Percentiles rank a stretch among this genome's conserved stretches.
Evolutionary conservation across 2,797 vertebrate species (phyloP).

Genomic region (Buphagus erythrorhynchus): DNA sequence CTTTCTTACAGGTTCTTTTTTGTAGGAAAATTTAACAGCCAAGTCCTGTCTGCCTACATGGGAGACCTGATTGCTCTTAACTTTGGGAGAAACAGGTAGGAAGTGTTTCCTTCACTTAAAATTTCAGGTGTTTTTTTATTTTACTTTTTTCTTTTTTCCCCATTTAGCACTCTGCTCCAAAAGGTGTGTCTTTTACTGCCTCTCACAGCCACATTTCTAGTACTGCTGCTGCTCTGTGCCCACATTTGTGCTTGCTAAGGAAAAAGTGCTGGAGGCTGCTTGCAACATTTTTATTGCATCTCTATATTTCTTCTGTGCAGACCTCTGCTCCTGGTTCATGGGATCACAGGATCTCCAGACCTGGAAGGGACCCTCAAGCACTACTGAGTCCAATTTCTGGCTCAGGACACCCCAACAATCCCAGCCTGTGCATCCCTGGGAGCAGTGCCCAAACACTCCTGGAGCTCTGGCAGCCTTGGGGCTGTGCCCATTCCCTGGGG

Average conservation of each 20-base stretch:
- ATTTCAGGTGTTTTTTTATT: not conserved
- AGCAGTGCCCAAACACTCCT: accelerated
- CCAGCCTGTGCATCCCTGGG: not conserved
- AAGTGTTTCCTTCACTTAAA: not conserved
- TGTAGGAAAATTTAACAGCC: not conserved
- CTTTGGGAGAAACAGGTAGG: not conserved
- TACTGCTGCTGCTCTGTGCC: not conserved
- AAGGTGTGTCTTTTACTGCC: not conserved
- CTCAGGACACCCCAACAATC: not conserved
- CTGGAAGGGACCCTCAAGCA: not conserved
- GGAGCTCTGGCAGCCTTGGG: not conserved
- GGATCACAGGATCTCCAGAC: not conserved
- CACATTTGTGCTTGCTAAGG: not conserved
- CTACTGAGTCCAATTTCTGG: accelerated
- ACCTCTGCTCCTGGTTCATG: not conserved
- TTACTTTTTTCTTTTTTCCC: too few relatives aligned
- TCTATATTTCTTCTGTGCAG: not conserved
- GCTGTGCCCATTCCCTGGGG: not conserved
- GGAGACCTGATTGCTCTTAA: not conserved
- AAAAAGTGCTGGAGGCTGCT: not conserved
- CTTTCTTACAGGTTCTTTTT: not conserved
- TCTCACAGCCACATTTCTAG: not conserved
- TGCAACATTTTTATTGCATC: not conserved
- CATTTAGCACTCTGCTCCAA: not conserved
- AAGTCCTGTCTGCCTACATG: not conserved